phyloP scores from a whole-genome alignment of 2,113 vertebrate species.

The Anhinga anhinga region DNA sequence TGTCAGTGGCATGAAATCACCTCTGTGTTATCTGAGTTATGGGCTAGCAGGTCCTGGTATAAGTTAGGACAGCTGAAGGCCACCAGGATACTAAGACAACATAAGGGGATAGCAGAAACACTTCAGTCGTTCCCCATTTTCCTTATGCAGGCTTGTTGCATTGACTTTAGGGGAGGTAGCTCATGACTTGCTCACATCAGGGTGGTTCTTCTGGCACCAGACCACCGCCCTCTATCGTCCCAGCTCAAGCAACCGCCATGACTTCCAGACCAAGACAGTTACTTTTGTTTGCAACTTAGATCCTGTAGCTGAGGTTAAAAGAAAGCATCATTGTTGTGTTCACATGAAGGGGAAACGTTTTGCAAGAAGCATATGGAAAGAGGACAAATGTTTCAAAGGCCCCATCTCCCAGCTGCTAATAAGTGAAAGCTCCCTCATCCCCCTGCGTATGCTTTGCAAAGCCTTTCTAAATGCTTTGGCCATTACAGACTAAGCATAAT shows the following conservation, averaged over 20 bases:
- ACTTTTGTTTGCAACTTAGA: neutral
- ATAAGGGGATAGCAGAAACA: neutral
- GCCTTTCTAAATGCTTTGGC: neutral
- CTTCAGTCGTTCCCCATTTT: neutral
- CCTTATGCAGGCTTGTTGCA: neutral
- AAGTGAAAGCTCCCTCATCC: neutral
- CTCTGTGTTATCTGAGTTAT: neutral
- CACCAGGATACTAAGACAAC: neutral
- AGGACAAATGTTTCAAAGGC: neutral
- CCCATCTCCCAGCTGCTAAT: neutral
- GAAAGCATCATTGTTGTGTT: neutral
- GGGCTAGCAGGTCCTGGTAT: neutral
- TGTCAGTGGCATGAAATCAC: neutral
- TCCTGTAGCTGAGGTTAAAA: neutral
- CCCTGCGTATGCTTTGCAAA: neutral
- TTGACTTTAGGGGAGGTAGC: neutral
- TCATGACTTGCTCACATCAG: neutral
- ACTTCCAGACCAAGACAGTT: neutral
- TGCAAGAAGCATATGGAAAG: neutral
- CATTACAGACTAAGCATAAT: slow-evolving; percentile 3
- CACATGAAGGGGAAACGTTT: neutral
- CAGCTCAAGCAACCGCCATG: neutral
- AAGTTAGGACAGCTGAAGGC: neutral
- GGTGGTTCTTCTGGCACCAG: neutral
- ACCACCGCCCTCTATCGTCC: neutral